Conservation (phyloP, 2,797 vertebrate species). For the Leontopithecus rosalia region DNA sequence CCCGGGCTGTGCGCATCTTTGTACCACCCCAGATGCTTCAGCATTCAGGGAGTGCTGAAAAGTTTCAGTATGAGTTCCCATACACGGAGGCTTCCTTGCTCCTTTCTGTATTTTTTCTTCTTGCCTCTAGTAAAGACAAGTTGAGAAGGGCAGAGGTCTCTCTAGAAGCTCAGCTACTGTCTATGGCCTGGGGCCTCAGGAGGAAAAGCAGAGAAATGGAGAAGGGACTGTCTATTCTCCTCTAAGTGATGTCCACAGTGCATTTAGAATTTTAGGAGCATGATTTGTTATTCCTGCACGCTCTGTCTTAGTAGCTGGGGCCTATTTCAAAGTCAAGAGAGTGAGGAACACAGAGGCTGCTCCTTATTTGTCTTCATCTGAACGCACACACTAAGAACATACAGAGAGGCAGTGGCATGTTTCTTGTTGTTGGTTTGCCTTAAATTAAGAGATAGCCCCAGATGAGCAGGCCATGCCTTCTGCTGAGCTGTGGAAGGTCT, state of each 20-base stretch:
- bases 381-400: not conserved
- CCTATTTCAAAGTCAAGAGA: not conserved
- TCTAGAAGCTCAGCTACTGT: accelerated
- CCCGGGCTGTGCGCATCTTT: not conserved
- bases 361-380: not conserved
- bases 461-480: not conserved
- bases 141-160: too few relatives aligned
- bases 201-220: not conserved
- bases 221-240: not conserved
- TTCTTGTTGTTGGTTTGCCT: not conserved
- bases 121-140: not conserved
- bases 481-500: not conserved
- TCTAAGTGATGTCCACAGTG: too few relatives aligned
- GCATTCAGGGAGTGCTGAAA: not conserved
- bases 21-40: not conserved
- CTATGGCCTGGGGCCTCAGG: not conserved
- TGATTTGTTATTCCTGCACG: not conserved
- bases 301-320: not conserved
- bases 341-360: not conserved
- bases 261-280: not conserved
- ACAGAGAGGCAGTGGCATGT: accelerated
- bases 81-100: not conserved
- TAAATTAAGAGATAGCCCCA: accelerated
- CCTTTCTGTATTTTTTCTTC: not conserved
- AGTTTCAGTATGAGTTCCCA: not conserved